Evolutionary conservation across 2,888 invertebrate genomes (phyloP), one percentile per base, ranked within the genome.

Genomic region (Agrochola circellaris): DNA sequence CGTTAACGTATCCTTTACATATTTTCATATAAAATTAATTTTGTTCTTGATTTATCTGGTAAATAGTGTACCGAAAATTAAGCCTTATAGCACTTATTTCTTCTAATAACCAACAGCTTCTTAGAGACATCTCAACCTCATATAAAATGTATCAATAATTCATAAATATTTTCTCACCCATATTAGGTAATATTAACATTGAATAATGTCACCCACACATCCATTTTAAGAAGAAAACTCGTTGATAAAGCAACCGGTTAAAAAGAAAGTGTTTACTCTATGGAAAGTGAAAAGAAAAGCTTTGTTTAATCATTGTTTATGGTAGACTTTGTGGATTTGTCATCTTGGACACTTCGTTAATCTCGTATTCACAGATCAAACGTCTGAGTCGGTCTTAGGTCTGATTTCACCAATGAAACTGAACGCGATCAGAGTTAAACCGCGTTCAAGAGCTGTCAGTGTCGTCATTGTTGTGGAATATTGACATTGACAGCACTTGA

Each of bases 201-300:
- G 48, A 23, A 65, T 56, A 68, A 69, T 65, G 34, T 15, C 76
- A 76, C 82, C 81, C 67, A 76, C 80, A 60, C 81, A 56, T 15
- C 9, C 15, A 58, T 75, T 69, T 81, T 62, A 15, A 26, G 56
- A 75, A 34, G 79, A 73, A 83, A 82, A 79, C 62, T 51, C 5
- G 48, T 65, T 34, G 26, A 62, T 48, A 48, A 61, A 23, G 15
- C 56, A 73, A 79, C 87, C 73, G 73, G 84, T 78, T 54, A 20
- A 69, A 60, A 68, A 70, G 87, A 87, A 87, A 87, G 87, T 87
- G 86, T 77, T 86, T 78, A 51, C 74, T 82, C 77, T 86, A 74
- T 82, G 77, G 87, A 87, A 87, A 87, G 87, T 86, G 87, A 87
- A 87, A 83, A 87, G 79, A 83, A 83, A 83, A 83, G 71, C 76